Base-by-base conservation (phyloP, 2,888 invertebrate species). In the Uropetala carovei region DNA sequence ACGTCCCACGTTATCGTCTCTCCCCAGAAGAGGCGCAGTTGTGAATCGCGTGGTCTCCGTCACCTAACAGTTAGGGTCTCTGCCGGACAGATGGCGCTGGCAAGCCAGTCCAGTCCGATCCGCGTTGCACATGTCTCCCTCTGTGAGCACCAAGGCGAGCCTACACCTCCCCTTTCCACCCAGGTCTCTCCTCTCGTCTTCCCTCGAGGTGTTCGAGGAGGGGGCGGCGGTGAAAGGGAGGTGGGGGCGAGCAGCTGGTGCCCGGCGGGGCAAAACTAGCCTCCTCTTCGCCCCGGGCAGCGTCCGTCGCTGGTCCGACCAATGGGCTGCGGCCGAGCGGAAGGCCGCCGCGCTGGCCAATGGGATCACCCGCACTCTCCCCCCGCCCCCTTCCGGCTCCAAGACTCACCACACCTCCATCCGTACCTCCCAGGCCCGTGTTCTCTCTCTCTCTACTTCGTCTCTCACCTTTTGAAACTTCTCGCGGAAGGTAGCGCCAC, bases 41-140 rank as follows among this genome's bases (percentile, higher is more conserved):
- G 30, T 14, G 27, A 30, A 27, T 18, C 18, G n/a, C 13, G 18
- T 0, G 43, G 59, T n/a, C n/a, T 58, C 64, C 64, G 18, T 43
- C 59, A n/a, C 89, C 56, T 68, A 64, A 43, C 64, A 89, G 89
- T 89, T 89, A 64, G 14, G 64, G 59, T 64, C 89, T 43, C 43
- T 30, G 89, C 89, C 89, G 89, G 43, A 59, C 43, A 43, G 89
- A 89, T 89, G 89, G 89, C 64, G 89, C 89, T 89, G 89, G 83
- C 83, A 83, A 18, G 57, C n/a, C 83, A 18, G 89, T 30, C 86
- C 27, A 57, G 85, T 27, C 86, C 13, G 82, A 30, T 16, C 83
- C 64, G 89, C 89, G 89, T 89, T 89, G 89, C 64, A 89, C 59
- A 43, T 89, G 89, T 18, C 89, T 89, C 89, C 89, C 89, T 89